These are phyloP conservation scores for Galemys pyrenaicus DNA, from an alignment of 2,113 vertebrate species.

Conservation along the genomic window DNA sequence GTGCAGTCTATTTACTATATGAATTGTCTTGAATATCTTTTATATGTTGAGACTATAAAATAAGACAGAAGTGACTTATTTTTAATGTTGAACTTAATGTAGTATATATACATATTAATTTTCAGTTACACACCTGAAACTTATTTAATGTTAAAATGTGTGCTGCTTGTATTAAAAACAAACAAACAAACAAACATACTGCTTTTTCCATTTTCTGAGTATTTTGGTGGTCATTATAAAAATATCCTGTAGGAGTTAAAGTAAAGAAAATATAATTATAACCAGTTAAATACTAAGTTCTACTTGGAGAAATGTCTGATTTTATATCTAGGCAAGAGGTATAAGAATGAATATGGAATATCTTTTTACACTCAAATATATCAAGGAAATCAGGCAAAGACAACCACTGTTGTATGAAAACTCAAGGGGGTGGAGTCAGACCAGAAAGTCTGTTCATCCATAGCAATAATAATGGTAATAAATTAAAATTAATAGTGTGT, in stretches of 20 bases:
- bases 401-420: background rate
- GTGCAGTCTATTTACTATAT: background rate
- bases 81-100: no score
- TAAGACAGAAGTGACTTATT: background rate
- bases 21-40: background rate
- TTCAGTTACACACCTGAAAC: no score
- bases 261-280: conserved; percentile 13
- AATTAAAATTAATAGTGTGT: background rate
- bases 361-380: background rate
- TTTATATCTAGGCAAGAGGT: background rate
- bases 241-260: background rate
- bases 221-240: background rate
- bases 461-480: background rate
- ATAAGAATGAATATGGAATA: background rate
- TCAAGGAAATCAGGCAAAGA: background rate
- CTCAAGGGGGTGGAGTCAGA: background rate
- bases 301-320: background rate
- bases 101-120: no score
- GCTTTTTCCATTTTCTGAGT: background rate
- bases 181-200: background rate
- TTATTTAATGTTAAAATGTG: no score
- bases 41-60: background rate
- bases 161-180: no score
- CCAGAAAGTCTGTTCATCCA: background rate
- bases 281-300: background rate